Evolutionary conservation across 2,113 vertebrate genomes (phyloP).

Genomic region (Hyperopisus bebe): DNA sequence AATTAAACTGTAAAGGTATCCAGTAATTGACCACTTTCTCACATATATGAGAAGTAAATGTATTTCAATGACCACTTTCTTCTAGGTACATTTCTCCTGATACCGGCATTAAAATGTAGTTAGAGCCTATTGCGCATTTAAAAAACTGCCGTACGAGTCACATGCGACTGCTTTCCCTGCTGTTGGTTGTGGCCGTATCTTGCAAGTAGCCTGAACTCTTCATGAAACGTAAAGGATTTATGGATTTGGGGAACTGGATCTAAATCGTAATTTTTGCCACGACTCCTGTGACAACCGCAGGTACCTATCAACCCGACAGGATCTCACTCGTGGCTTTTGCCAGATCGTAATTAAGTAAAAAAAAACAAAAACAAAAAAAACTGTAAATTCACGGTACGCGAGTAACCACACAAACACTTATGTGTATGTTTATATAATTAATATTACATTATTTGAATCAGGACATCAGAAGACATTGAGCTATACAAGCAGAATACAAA

Average conservation of each 20-base stretch:
- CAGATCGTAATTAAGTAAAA: background rate
- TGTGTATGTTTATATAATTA: background rate
- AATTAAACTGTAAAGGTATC: background rate
- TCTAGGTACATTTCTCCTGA: background rate
- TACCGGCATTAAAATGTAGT: background rate
- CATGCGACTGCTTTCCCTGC: background rate
- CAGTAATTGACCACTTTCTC: conserved; percentile 1
- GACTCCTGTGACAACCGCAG: background rate
- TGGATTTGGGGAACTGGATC: background rate
- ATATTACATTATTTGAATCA: background rate
- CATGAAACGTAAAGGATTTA: background rate
- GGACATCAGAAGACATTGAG: background rate
- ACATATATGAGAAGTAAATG: background rate
- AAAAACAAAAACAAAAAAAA: background rate
- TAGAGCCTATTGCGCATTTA: background rate
- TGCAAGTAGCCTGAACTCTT: background rate
- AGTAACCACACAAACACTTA: background rate
- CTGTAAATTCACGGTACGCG: background rate
- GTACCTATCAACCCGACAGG: background rate
- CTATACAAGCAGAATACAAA: background rate
- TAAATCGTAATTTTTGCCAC: background rate
- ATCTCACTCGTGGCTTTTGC: background rate
- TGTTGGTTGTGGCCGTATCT: background rate
- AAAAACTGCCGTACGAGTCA: background rate
- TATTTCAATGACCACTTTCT: background rate